Percentiles rank a stretch among this genome's conserved stretches.
Conservation (phyloP, 2,113 vertebrate species). For the Aspidoscelis tigris region DNA sequence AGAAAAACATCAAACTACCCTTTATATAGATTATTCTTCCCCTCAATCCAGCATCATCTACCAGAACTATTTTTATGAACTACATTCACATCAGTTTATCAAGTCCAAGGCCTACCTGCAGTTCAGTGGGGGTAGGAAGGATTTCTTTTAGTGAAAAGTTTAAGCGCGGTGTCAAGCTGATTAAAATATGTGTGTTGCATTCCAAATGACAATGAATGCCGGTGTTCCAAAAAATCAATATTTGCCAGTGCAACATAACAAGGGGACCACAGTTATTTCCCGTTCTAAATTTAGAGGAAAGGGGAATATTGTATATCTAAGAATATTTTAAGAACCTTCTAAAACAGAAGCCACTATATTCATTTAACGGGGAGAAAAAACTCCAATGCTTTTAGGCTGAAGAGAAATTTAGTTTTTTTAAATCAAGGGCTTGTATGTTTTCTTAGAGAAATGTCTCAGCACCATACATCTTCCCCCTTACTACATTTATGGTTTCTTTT, state of each 20-base stretch:
- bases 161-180: background rate
- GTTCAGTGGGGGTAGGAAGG: no score
- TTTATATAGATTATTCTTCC: no score
- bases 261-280: background rate
- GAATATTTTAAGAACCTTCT: background rate
- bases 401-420: background rate
- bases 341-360: background rate
- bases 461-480: no score
- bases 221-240: slow-evolving; percentile 6
- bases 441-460: no score
- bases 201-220: background rate
- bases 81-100: background rate
- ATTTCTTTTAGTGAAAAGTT: no score
- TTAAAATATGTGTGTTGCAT: background rate
- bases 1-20: background rate
- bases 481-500: no score
- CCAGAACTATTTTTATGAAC: background rate
- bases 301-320: background rate
- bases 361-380: background rate
- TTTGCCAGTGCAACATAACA: background rate
- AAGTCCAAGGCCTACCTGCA: background rate
- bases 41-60: background rate
- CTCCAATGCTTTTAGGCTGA: background rate
- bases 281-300: slow-evolving; percentile 1
- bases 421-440: background rate